These are phyloP conservation scores for Odontothrips loti DNA, from an alignment of 2,888 invertebrate genomes.

Conservation along the genomic window DNA sequence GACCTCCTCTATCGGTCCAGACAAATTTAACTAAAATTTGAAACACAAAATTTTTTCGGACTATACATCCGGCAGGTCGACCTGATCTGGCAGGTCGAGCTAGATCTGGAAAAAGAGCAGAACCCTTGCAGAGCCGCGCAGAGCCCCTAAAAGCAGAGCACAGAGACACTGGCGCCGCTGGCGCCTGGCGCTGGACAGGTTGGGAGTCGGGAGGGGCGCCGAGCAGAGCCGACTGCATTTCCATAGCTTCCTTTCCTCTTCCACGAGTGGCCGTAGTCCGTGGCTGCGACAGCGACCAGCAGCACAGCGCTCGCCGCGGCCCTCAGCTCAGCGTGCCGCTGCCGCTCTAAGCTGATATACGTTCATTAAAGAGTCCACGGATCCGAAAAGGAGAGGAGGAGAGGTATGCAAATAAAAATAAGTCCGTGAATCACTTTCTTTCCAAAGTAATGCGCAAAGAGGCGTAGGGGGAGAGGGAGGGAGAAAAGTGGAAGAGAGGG, in stretches of 20 bases:
- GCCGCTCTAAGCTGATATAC: background rate
- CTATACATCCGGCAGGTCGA: no score
- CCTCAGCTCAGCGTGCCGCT: no score
- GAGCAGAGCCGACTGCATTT: background rate
- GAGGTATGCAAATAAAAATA: conserved; percentile 18
- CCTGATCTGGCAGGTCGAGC: no score
- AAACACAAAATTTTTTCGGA: no score
- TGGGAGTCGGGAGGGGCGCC: background rate
- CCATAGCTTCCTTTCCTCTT: background rate
- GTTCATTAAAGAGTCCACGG: background rate
- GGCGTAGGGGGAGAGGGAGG: background rate
- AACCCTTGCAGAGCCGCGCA: no score
- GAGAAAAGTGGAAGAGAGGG: background rate
- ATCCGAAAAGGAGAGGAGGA: background rate
- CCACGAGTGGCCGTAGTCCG: background rate
- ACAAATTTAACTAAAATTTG: no score
- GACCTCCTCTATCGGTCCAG: no score
- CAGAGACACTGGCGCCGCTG: no score
- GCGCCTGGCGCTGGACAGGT: no score
- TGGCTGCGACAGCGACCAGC: background rate
- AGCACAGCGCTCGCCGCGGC: background rate
- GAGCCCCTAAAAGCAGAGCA: no score
- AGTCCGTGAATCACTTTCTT: background rate
- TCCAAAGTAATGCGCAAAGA: conserved; percentile 9
- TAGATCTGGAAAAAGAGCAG: no score